Evolutionary conservation across 2,113 vertebrate genomes (phyloP).

Genomic region (Leptosomus discolor): DNA sequence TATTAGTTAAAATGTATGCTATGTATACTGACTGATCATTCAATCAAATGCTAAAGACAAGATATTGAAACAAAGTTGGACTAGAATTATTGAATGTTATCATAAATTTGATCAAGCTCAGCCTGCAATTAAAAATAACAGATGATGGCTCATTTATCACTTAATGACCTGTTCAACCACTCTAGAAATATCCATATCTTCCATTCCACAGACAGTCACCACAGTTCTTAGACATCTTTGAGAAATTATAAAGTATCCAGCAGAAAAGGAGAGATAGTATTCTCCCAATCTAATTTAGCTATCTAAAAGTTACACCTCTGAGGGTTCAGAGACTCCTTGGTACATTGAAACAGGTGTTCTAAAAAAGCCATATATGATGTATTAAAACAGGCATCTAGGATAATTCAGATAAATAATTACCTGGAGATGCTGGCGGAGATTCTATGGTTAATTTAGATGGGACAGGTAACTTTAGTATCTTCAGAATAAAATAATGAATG

Average conservation of each 20-base stretch:
- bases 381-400: background rate
- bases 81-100: background rate
- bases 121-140: background rate
- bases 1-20: background rate
- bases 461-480: background rate
- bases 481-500: background rate
- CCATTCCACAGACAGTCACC: background rate
- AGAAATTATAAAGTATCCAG: background rate
- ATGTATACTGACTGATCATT: background rate
- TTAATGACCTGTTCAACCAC: background rate
- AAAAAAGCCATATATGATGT: background rate
- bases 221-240: background rate
- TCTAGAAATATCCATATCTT: conserved; percentile 36
- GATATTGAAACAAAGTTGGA: background rate
- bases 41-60: background rate
- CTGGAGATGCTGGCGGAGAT: background rate
- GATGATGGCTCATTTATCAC: background rate
- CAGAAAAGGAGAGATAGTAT: background rate
- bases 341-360: background rate
- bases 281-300: background rate
- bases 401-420: background rate
- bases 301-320: background rate
- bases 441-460: background rate
- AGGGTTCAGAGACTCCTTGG: background rate
- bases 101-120: background rate